Evolutionary conservation across 2,888 invertebrate species (phyloP), one percentile per base, ranked within the genome.

Genomic region (Acrobasis suavella): DNA sequence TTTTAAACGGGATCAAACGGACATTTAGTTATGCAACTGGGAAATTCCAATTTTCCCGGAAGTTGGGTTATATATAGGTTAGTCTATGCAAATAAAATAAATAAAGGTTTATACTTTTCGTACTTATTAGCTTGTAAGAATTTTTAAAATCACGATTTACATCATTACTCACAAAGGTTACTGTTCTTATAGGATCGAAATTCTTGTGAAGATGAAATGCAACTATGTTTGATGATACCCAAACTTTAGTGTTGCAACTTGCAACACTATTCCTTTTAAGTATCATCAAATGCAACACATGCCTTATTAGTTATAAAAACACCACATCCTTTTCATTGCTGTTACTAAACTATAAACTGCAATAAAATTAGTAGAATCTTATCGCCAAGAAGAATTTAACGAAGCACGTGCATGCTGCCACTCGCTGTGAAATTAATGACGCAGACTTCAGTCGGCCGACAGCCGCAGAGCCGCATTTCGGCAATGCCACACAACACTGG

Each of bases 381-480:
- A 86, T 87, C 87, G 81, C 67, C 62, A 63, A 66, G 71, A 67
- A 67, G 69, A 73, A 69, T 76, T 68, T 66, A 66, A 61, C 65
- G 67, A 66, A 67, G 68, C 77, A 73, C 73, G 74, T 75, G 77
- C 72, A 67, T 65, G 64, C 62, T 50, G 65, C 63, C 64, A 42
- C 58, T 52, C 61, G 63, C 39, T 58, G 32, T 59, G 56, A 68
- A 75, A 71, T 67, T 67, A 75, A 71, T 67, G 69, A 66, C 74
- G 67, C 72, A 71, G 75, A 75, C 72, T 78, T 77, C 78, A 78
- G 76, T 76, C 74, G 71, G 65, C 68, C 70, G 74, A 66, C 74
- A 67, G 61, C 62, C 71, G 76, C 77, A 66, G 73, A 67, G 61
- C 62, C 71, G 76, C 77, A 70, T 73, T 76, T 72, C 74, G 76